phyloP scores from a whole-genome alignment of 53 echinoderm and acorn worm genomes.

The Pentamera pediparva region DNA sequence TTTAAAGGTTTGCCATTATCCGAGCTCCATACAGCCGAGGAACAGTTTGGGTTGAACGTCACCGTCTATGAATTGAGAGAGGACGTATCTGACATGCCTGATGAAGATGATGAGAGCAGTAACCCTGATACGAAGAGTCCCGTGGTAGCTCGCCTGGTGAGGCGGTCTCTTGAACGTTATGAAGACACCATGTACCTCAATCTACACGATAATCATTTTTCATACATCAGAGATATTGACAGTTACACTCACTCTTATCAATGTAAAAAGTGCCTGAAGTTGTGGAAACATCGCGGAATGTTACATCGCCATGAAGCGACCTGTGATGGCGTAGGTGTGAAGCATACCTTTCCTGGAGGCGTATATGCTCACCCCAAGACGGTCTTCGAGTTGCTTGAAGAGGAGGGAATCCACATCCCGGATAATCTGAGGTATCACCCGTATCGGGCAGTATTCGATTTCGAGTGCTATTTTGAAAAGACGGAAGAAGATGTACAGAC shows the following conservation, averaged over 20 bases:
- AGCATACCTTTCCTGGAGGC: slow-evolving; percentile 36
- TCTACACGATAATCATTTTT: slow-evolving; percentile 43
- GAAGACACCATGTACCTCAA: slow-evolving; percentile 36
- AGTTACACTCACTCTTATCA: slow-evolving; percentile 32
- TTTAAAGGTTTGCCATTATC: not conserved
- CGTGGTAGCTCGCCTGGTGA: slow-evolving; percentile 18
- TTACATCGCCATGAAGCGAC: slow-evolving; percentile 31
- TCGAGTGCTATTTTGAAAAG: slow-evolving; percentile 28
- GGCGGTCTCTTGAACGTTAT: not conserved
- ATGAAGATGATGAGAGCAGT: not conserved
- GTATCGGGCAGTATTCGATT: slow-evolving; percentile 21
- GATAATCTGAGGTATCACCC: slow-evolving; percentile 2
- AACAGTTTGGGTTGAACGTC: not conserved
- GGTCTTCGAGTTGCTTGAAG: slow-evolving; percentile 40
- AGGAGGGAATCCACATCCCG: slow-evolving; percentile 32
- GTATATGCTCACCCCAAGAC: slow-evolving; percentile 6
- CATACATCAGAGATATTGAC: slow-evolving; percentile 36
- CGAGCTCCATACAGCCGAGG: not conserved
- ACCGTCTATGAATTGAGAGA: not conserved
- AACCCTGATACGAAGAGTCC: not conserved
- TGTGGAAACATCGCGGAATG: slow-evolving; percentile 3
- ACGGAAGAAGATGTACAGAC: not conserved
- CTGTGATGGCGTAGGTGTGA: slow-evolving; percentile 24
- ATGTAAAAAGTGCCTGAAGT: slow-evolving; percentile 32
- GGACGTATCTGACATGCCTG: not conserved